Conservation (phyloP, 2,888 invertebrate species). For the Aspidiotus destructor region DNA sequence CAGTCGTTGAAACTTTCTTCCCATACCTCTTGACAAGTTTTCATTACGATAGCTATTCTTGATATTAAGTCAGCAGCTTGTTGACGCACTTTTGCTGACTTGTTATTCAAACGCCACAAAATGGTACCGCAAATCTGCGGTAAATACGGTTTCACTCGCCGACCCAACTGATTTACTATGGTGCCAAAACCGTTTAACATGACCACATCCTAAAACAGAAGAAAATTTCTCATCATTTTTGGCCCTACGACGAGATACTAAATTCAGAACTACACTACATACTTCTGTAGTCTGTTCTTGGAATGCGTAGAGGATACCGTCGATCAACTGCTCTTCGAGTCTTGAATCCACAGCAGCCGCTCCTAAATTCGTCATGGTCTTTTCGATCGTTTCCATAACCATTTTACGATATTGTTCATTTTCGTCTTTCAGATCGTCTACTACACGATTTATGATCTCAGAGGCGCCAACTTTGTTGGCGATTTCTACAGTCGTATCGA, state of each 20-base stretch:
- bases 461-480: constrained; percentile 99
- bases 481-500: constrained; percentile 99
- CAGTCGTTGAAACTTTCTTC: constrained; percentile 15
- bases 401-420: constrained; percentile 99
- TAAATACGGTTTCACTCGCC: constrained; percentile 94
- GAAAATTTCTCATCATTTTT: constrained; percentile 16
- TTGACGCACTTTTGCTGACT: constrained; percentile 97
- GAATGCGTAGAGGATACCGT: constrained; percentile 98
- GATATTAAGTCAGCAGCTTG: constrained; percentile 99
- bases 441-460: constrained; percentile 96
- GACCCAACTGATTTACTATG: constrained; percentile 93
- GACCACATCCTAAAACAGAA: constrained; percentile 70
- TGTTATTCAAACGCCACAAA: constrained; percentile 97
- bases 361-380: constrained; percentile 93
- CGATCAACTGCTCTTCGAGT: constrained; percentile 96
- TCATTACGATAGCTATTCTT: constrained; percentile 97
- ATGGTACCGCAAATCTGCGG: constrained; percentile 99
- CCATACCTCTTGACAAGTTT: constrained; percentile 88
- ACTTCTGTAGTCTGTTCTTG: constrained; percentile 99
- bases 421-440: constrained; percentile 98
- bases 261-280: constrained; percentile 34
- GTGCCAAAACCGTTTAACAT: constrained; percentile 99
- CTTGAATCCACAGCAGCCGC: constrained; percentile 97
- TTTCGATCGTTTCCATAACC: constrained; percentile 99
- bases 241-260: not conserved